Evolutionary conservation across 2,113 vertebrate genomes (phyloP).

Genomic region (Xenotilapia caudafasciata): DNA sequence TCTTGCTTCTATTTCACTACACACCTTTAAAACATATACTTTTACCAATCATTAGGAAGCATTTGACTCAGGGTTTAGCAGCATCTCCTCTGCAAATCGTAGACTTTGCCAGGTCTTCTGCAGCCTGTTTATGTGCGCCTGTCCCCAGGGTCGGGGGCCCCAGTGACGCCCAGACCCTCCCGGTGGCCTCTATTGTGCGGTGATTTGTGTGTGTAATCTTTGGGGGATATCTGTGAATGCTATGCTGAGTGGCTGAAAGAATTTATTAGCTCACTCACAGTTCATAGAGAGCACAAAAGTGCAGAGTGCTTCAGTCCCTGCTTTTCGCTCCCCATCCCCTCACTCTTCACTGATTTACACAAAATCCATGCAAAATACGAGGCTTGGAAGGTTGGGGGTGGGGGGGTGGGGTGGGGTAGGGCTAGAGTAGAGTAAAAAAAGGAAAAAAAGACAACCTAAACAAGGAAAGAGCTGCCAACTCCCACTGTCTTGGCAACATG

Average conservation of each 20-base stretch:
- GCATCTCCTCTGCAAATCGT: constrained; percentile 43
- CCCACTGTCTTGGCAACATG: constrained; percentile 97
- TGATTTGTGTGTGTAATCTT: constrained; percentile 97
- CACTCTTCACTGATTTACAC: constrained; percentile 47
- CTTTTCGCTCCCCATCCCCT: constrained; percentile 52
- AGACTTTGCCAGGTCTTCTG: constrained; percentile 46
- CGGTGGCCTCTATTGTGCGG: constrained; percentile 80
- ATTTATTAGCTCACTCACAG: constrained; percentile 95
- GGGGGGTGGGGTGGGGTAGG: neutral
- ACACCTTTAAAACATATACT: constrained; percentile 72
- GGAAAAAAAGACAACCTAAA: constrained; percentile 77
- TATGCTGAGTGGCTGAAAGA: constrained; percentile 84
- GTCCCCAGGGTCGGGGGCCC: constrained; percentile 77
- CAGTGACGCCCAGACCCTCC: constrained; percentile 76
- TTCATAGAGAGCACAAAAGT: constrained; percentile 89
- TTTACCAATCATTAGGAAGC: constrained; percentile 91
- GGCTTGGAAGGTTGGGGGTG: constrained; percentile 10
- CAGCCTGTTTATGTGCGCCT: constrained; percentile 77
- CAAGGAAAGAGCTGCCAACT: constrained; percentile 83
- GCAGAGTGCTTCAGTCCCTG: constrained; percentile 83
- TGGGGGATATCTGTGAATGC: constrained; percentile 83
- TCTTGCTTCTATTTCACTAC: constrained; percentile 48
- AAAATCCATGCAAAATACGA: constrained; percentile 78
- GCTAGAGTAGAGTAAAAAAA: constrained; percentile 58
- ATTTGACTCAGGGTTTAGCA: constrained; percentile 79